Evolutionary conservation across 2,797 vertebrate species (phyloP).

Genomic region (Myripristis jacobus): DNA sequence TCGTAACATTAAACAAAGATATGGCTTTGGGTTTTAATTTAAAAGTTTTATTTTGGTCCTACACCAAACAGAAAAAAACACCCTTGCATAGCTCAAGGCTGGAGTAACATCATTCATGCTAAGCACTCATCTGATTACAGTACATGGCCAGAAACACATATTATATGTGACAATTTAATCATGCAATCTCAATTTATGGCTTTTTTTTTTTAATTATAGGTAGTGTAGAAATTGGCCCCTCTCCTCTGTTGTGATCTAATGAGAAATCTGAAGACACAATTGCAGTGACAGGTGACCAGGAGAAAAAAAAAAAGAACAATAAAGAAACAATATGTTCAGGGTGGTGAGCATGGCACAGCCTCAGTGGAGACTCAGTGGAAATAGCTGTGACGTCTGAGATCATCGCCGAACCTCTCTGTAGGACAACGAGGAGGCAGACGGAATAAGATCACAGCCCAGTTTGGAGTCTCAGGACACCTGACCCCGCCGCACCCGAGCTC

Average conservation of each 20-base stretch:
- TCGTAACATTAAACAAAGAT: too few relatives aligned
- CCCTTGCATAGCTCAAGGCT: too few relatives aligned
- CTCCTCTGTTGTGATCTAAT: neutral
- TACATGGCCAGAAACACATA: too few relatives aligned
- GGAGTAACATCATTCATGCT: too few relatives aligned
- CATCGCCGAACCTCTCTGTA: conserved; percentile 62
- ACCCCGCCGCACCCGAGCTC: conserved; percentile 22
- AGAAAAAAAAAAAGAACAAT: conserved; percentile 25
- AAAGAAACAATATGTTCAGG: conserved; percentile 40
- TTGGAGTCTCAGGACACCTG: conserved; percentile 47
- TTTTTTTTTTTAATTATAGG: neutral
- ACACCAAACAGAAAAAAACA: too few relatives aligned
- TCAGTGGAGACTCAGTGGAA: conserved; percentile 55
- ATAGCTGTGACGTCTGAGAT: conserved; percentile 56
- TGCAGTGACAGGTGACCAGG: neutral
- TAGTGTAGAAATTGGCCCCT: neutral
- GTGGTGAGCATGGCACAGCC: conserved; percentile 20
- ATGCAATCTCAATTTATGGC: too few relatives aligned
- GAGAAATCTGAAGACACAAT: conserved; percentile 12
- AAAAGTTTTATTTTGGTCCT: too few relatives aligned
- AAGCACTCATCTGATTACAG: too few relatives aligned
- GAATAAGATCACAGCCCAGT: conserved; percentile 50
- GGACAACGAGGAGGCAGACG: conserved; percentile 65
- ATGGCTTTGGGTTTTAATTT: neutral
- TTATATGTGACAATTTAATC: too few relatives aligned